Base-by-base conservation (phyloP, 2,888 invertebrate genomes). In the Spodoptera picta region DNA sequence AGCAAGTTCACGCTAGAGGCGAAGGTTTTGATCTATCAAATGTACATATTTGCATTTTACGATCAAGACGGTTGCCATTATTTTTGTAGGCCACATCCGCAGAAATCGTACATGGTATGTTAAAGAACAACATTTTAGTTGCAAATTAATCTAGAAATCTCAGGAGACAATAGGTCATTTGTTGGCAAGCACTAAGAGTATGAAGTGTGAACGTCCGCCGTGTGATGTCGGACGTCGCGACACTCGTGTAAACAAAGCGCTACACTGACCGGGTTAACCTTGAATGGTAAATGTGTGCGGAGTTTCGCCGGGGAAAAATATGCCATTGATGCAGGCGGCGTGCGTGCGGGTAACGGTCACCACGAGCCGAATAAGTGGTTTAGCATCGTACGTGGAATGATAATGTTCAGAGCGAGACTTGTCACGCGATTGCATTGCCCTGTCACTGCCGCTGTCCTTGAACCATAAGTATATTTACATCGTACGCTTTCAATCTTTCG, bases 281-380 rank as follows among this genome's bases (percentile, higher is more conserved):
- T 92, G 91, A 93, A 93, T 93, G 92, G 92, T 89, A 92, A 93
- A 92, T 92, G 91, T 91, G 89, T 83, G 88, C 88, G 83, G 87
- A 92, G 92, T 93, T 93, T 92, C 91, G 91, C 92, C 82, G 84
- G 85, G 90, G 90, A 93, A 93, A 94, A 94, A 93, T 93, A 90
- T 93, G 92, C 90, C 93, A 93, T 93, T 93, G 93, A 93, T 92
- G 93, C 93, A 92, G 86, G 86, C 88, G 78, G 88, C 88, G 92
- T 93, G 93, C 93, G 92, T 94, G 93, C 89, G 88, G 87, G 85
- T 94, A 94, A 94, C 94, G 94, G 94, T 92, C 90, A 87, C 86
- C 85, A 84, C 89, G 85, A 87, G 88, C 93, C 93, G 93, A 94
- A 94, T 93, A 93, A 93, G 93, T 90, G 91, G 90, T 94, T 93